A percentile compares a stretch with the other conserved stretches of the same genome.
Evolutionary conservation across 2,888 invertebrate species (phyloP).

Genomic region (Prosapia bicincta): DNA sequence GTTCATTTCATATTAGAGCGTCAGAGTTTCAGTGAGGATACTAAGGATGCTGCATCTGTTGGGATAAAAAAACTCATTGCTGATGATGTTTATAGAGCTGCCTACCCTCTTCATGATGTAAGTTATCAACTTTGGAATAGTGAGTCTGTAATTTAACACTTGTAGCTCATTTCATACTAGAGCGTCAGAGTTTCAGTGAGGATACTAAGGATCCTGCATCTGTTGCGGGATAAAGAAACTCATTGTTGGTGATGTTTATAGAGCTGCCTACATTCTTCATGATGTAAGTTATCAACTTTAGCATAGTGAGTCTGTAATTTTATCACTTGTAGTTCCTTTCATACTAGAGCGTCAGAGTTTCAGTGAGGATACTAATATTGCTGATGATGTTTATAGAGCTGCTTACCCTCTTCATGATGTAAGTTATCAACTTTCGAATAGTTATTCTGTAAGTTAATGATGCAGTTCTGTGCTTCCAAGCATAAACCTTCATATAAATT

Average conservation of each 20-base stretch:
- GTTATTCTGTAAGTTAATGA: too few species aligned
- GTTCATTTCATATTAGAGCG: conserved; percentile 90
- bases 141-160: too few species aligned
- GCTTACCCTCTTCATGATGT: conserved; percentile 57
- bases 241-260: conserved; percentile 50
- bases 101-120: conserved; percentile 56
- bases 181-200: conserved; percentile 76
- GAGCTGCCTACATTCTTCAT: conserved; percentile 55
- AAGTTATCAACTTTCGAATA: too few species aligned
- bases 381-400: conserved; percentile 51
- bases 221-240: conserved; percentile 56
- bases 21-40: conserved; percentile 68
- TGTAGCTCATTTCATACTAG: conserved; percentile 89
- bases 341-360: conserved; percentile 86
- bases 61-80: conserved; percentile 53
- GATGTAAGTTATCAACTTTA: conserved; percentile 51
- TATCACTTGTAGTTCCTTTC: conserved; percentile 88
- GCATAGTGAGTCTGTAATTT: too few species aligned
- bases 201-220: conserved; percentile 65
- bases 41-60: conserved; percentile 67
- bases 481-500: too few species aligned
- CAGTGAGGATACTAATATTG: conserved; percentile 53
- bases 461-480: too few species aligned
- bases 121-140: too few species aligned
- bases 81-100: conserved; percentile 51